Evolutionary conservation across 1,140 invertebrate genomes (phyloP).

Genomic region (Drosophila obscura): DNA sequence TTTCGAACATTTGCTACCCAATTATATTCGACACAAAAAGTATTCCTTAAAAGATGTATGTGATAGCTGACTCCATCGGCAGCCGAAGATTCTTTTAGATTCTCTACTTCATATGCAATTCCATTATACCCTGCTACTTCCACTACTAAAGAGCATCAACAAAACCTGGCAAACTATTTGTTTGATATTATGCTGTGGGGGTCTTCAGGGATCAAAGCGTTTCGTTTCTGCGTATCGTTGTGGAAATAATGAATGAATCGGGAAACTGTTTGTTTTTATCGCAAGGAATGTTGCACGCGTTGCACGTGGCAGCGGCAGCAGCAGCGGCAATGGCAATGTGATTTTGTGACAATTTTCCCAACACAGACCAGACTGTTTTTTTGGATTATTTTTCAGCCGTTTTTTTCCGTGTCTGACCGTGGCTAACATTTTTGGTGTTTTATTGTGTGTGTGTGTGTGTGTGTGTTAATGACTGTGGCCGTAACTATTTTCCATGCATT

Average conservation of each 20-base stretch:
- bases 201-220: constrained; percentile 31
- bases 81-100: too few species aligned
- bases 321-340: constrained; percentile 19
- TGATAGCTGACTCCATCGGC: too few species aligned
- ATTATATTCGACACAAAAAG: too few species aligned
- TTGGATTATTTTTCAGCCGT: constrained; percentile 6
- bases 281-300: constrained; percentile 6
- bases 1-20: too few species aligned
- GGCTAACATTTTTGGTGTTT: constrained; percentile 10
- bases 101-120: too few species aligned
- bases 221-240: constrained; percentile 46
- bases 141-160: constrained; percentile 35
- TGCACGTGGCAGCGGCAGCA: constrained; percentile 17
- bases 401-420: constrained; percentile 18
- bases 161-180: constrained; percentile 63
- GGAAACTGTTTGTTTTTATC: constrained; percentile 33
- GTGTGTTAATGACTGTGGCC: constrained; percentile 45
- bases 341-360: constrained; percentile 62
- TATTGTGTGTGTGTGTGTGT: neutral
- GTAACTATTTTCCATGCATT: constrained; percentile 30
- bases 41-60: too few species aligned
- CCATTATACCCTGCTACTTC: too few species aligned
- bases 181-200: constrained; percentile 24
- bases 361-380: constrained; percentile 8
- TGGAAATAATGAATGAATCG: constrained; percentile 73